Percentiles rank a stretch among this genome's conserved stretches.
Conservation (phyloP, 1,140 invertebrate genomes). For the Dreissena polymorpha region DNA sequence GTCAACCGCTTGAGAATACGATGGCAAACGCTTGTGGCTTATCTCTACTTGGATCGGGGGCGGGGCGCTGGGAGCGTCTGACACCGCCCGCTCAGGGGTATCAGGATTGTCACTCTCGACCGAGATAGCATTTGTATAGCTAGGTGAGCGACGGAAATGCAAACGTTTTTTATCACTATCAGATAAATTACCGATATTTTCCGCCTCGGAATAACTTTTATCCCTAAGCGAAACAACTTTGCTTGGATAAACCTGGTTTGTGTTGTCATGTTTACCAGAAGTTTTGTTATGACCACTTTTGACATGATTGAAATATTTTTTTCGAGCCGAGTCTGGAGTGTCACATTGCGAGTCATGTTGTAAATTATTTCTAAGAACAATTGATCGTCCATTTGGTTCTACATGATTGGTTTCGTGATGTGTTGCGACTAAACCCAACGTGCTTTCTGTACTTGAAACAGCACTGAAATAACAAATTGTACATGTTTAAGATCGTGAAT, state of each 20-base stretch:
- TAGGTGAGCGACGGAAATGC: slow-evolving; percentile 55
- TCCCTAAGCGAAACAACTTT: not conserved
- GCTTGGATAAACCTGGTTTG: not conserved
- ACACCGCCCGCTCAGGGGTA: not conserved
- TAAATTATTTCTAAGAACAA: not conserved
- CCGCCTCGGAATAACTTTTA: not conserved
- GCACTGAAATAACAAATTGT: not conserved
- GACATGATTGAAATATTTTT: slow-evolving; percentile 3
- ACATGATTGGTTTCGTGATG: slow-evolving; percentile 24
- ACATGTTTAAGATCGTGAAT: not conserved
- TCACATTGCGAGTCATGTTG: slow-evolving; percentile 23
- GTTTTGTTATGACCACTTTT: not conserved
- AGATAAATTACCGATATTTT: slow-evolving; percentile 23
- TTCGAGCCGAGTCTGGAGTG: slow-evolving; percentile 2
- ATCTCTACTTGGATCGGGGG: slow-evolving; percentile 1
- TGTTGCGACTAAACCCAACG: not conserved
- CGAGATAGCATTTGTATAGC: slow-evolving; percentile 58
- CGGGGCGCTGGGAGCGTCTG: not conserved
- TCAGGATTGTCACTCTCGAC: slow-evolving; percentile 14
- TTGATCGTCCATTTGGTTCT: slow-evolving; percentile 30
- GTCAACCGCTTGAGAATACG: slow-evolving; percentile 40
- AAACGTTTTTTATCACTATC: slow-evolving; percentile 48
- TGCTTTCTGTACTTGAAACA: not conserved
- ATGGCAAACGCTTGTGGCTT: slow-evolving; percentile 26
- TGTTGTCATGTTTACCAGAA: not conserved